Evolutionary conservation across 2,797 vertebrate species (phyloP), one percentile per base, ranked within the genome.

Genomic region (Margarornis squamiger): DNA sequence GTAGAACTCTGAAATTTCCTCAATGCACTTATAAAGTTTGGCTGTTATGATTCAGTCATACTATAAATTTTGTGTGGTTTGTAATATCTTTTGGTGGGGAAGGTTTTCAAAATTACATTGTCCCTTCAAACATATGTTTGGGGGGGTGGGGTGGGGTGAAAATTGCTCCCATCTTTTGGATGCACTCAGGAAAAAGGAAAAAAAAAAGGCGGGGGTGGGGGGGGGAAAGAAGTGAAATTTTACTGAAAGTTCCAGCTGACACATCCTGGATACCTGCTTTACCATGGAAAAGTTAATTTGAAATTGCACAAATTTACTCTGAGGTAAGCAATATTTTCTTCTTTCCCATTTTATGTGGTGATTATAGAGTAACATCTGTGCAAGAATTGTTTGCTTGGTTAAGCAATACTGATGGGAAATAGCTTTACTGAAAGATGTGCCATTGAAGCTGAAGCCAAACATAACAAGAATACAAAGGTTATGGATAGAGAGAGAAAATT

Each of bases 81-180:
- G 3, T 6, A 78, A 13, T 21, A 41, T 24, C 12, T n/a, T 52
- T 27, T 32, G 7, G 3, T 39, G 13, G 66, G 43, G 5, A 6
- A 73, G 4, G 4, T 43, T 41, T 84, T 78, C 10, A 54, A 74
- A 88, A 72, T 54, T 3, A 21, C 6, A 45, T 22, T 1, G 0
- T 49, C 84, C 14, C 48, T 63, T 39, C 2, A 81, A 20, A 24
- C 26, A 38, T 21, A 46, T 27, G 0, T 41, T 55, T n/a, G 11
- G 57, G 30, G 26, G 4, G 6, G 39, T 6, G 41, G 14, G 5
- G 39, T 6, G 39, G 14, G 39, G 6, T 3, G 46, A 54, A 67
- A 88, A 84, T 62, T 93, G 18, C 30, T 95, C 70, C 27, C 46
- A 66, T 81, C 48, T 76, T 93, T 94, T 88, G 70, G 54, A 77